These are phyloP conservation scores for Hypomecis atomaria DNA, from an alignment of 2,888 invertebrate species.

Conservation along the genomic window DNA sequence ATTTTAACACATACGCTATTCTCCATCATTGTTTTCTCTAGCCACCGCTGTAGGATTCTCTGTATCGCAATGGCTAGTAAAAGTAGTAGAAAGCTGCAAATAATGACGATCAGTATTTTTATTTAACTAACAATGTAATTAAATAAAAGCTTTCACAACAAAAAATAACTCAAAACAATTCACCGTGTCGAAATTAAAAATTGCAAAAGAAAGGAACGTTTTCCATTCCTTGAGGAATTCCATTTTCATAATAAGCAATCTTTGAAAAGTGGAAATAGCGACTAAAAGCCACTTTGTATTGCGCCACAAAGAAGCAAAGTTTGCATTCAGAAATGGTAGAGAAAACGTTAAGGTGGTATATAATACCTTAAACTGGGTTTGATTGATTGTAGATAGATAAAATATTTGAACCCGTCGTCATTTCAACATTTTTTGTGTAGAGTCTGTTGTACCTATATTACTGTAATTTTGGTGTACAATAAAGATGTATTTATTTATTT, in stretches of 20 bases:
- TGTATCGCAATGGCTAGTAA: no score
- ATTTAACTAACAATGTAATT: not conserved
- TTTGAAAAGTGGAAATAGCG: constrained; percentile 2
- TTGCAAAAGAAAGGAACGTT: not conserved
- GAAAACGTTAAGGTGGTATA: constrained; percentile 1
- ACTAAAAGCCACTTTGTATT: constrained; percentile 13
- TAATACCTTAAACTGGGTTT: no score
- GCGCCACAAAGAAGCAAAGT: constrained; percentile 12
- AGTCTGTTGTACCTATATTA: no score
- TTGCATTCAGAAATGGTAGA: not conserved
- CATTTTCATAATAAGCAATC: constrained; percentile 11
- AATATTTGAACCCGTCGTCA: no score
- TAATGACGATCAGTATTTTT: not conserved
- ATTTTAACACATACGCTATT: no score
- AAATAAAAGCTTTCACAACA: not conserved
- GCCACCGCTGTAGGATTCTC: no score
- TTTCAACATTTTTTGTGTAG: no score
- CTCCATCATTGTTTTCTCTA: no score
- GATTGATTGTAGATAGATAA: no score
- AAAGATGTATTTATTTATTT: no score
- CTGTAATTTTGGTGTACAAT: no score
- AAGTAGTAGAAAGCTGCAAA: no score
- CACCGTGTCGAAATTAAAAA: not conserved
- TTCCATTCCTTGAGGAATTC: not conserved
- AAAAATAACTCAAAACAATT: not conserved